A percentile compares a stretch with the other conserved stretches of the same genome.
Evolutionary conservation across 2,797 vertebrate genomes (phyloP).

Genomic region (Pantherophis vulpinus): DNA sequence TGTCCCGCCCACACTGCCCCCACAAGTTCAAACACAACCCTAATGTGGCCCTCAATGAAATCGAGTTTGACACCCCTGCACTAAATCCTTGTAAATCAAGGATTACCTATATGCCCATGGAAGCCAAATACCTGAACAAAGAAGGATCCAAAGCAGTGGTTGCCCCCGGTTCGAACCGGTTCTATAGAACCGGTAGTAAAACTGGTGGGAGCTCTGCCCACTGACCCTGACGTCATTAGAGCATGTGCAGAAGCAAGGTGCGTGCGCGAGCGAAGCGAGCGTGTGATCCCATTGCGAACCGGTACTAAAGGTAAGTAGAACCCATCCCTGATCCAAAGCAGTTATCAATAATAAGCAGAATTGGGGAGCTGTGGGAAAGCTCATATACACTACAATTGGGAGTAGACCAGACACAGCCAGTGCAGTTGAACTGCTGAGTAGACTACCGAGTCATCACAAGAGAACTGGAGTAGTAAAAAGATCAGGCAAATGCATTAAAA

Average conservation of each 20-base stretch:
- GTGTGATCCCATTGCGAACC: no score
- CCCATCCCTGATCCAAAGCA: neutral
- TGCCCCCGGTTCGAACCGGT: no score
- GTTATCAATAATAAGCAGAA: neutral
- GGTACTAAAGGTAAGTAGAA: no score
- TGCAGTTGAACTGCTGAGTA: neutral
- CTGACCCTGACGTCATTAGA: no score
- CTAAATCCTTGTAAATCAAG: neutral
- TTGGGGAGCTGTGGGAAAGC: neutral
- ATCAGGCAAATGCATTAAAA: neutral
- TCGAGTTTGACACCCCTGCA: no score
- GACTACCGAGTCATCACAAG: neutral
- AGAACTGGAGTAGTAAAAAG: neutral
- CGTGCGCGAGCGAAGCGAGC: no score
- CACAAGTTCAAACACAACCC: no score
- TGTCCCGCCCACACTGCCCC: no score
- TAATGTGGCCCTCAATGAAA: no score
- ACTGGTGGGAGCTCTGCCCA: rapidly evolving
- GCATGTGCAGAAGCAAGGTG: no score
- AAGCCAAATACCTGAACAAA: neutral
- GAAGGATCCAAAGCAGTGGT: neutral
- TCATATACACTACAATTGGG: neutral
- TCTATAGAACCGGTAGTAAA: no score
- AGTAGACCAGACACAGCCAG: neutral
- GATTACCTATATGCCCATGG: neutral